Evolutionary conservation across 2,888 invertebrate genomes (phyloP).

Genomic region (Pegoplata infirma): DNA sequence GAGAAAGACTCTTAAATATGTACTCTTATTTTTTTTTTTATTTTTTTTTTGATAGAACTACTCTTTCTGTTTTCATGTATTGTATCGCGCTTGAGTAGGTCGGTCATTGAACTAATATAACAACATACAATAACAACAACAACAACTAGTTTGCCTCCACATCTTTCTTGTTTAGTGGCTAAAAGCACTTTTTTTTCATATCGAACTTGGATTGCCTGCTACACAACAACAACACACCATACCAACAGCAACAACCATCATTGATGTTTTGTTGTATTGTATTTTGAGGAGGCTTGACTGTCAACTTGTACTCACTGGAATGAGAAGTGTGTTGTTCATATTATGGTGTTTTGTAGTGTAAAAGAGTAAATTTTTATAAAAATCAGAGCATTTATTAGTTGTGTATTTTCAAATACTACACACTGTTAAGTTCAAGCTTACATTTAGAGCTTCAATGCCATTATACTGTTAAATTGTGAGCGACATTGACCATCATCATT

Average conservation of each 20-base stretch:
- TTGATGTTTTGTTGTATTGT: background rate
- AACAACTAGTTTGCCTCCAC: conserved; percentile 46
- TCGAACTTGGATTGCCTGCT: conserved; percentile 31
- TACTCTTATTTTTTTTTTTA: conserved; percentile 22
- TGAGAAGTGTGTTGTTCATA: background rate
- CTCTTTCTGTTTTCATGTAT: conserved; percentile 45
- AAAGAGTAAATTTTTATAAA: conserved; percentile 14
- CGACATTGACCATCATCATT: conserved; percentile 52
- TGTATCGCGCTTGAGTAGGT: conserved; percentile 78
- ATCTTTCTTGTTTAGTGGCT: conserved; percentile 8
- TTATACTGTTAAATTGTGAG: conserved; percentile 46
- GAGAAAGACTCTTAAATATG: conserved; percentile 8
- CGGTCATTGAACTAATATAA: conserved; percentile 78
- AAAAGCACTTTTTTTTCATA: background rate
- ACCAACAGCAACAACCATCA: conserved; percentile 2
- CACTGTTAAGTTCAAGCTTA: conserved; percentile 69
- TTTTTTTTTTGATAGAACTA: background rate
- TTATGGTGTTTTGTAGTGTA: background rate
- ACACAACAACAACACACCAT: conserved; percentile 26
- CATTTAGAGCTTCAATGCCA: conserved; percentile 29
- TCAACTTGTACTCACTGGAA: background rate
- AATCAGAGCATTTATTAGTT: conserved; percentile 69
- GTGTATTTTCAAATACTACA: conserved; percentile 76
- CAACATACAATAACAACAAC: conserved; percentile 31
- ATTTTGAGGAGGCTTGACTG: conserved; percentile 39